Conservation (phyloP, 35 echinoderm and acorn worm genomes). For the Ptychodera flava region DNA sequence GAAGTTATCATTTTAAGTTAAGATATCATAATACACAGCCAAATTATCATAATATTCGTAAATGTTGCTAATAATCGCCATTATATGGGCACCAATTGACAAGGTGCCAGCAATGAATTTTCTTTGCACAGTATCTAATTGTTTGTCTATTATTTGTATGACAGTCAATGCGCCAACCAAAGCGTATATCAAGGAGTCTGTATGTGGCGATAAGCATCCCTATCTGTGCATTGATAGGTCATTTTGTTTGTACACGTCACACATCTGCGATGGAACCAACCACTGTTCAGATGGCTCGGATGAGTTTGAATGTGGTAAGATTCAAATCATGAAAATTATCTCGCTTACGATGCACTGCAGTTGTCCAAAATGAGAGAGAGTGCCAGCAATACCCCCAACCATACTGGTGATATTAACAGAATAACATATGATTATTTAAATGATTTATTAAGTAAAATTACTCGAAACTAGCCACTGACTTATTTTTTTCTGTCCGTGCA, state of each 20-base stretch:
- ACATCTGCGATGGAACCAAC: not conserved
- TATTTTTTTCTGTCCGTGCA: too few species aligned
- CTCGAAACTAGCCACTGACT: too few species aligned
- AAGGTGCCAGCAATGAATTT: too few species aligned
- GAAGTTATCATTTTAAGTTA: not conserved
- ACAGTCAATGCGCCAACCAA: not conserved
- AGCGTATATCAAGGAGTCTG: not conserved
- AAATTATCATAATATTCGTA: not conserved
- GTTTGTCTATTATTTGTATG: not conserved
- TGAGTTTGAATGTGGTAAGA: not conserved
- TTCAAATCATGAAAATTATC: not conserved
- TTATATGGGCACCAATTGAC: too few species aligned
- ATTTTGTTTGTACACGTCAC: not conserved
- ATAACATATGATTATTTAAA: too few species aligned
- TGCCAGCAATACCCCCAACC: too few species aligned
- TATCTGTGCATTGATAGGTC: not conserved
- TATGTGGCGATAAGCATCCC: not conserved
- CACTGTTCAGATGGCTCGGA: not conserved
- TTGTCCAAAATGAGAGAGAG: too few species aligned
- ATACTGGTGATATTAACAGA: too few species aligned
- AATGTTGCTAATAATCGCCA: not conserved
- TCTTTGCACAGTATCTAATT: not conserved
- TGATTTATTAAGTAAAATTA: too few species aligned
- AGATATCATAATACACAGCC: not conserved
- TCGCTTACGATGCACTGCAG: too few species aligned